Evolutionary conservation across 2,113 vertebrate species (phyloP).

Genomic region (Plotosus lineatus): DNA sequence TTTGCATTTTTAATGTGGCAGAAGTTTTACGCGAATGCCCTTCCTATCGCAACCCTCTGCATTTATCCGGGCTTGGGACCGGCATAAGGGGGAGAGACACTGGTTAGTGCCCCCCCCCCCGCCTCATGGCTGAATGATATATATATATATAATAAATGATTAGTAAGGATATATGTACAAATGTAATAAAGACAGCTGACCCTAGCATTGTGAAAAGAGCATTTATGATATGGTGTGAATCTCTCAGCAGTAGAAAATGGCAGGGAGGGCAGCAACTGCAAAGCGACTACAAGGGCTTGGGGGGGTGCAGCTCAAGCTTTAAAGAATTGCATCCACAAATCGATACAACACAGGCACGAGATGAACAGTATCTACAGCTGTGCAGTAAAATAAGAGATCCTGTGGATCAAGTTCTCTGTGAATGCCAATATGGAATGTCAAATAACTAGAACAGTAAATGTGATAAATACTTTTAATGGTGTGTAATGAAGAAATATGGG

Average conservation of each 20-base stretch:
- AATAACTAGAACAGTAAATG: background rate
- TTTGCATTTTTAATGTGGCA: too few relatives aligned
- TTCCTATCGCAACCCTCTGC: too few relatives aligned
- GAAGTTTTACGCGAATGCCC: too few relatives aligned
- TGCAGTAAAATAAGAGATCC: constrained; percentile 3
- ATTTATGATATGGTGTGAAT: constrained; percentile 25
- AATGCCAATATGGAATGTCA: background rate
- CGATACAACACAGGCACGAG: background rate
- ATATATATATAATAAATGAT: too few relatives aligned
- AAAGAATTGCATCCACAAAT: constrained; percentile 28
- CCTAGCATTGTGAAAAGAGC: background rate
- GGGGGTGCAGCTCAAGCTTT: background rate
- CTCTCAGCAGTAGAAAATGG: constrained; percentile 7
- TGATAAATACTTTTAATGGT: background rate
- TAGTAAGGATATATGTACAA: too few relatives aligned
- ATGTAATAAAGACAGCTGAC: too few relatives aligned
- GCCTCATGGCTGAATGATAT: too few relatives aligned
- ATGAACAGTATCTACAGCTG: background rate
- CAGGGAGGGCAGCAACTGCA: background rate
- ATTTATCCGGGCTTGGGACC: too few relatives aligned
- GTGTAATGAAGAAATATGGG: background rate
- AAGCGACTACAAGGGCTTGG: background rate
- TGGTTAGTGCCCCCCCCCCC: too few relatives aligned
- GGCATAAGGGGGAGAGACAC: too few relatives aligned
- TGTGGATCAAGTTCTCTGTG: background rate